These are phyloP conservation scores for Galago senegalensis DNA, from an alignment of 2,797 vertebrate species.

Conservation along the genomic window DNA sequence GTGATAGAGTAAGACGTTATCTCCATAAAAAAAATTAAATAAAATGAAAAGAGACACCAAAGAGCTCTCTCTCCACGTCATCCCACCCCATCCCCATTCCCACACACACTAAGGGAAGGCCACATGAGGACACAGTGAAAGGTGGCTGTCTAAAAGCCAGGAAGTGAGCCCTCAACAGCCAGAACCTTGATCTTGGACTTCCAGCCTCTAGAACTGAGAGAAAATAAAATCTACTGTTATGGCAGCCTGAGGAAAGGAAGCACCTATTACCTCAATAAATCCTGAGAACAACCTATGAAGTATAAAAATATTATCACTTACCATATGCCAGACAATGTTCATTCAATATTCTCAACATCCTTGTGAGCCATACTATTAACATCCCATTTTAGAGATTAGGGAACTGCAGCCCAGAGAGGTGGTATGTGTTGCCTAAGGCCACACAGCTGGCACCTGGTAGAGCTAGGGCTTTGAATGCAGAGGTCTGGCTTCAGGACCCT, in stretches of 20 bases:
- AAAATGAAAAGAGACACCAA: too few species aligned
- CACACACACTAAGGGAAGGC: too few species aligned
- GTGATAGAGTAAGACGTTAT: too few species aligned
- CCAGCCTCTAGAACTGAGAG: neutral
- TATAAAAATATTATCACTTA: neutral
- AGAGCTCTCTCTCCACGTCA: too few species aligned
- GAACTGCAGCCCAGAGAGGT: neutral
- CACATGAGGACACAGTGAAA: too few species aligned
- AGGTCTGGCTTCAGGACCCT: neutral
- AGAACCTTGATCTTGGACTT: too few species aligned
- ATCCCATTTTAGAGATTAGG: neutral
- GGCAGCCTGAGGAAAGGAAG: neutral
- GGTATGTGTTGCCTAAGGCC: neutral
- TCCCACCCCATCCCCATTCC: too few species aligned
- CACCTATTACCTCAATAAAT: neutral
- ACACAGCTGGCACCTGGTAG: neutral
- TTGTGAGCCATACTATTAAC: neutral
- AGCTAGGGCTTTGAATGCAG: neutral
- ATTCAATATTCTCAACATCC: neutral
- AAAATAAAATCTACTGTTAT: neutral
- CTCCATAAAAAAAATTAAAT: too few species aligned
- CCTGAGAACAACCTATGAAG: neutral
- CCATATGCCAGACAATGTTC: neutral
- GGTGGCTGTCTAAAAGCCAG: too few species aligned
- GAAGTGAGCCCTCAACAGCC: too few species aligned